Evolutionary conservation across 2,888 invertebrate genomes (phyloP), one percentile per base, ranked within the genome.

Genomic region (Agriotes lineatus): DNA sequence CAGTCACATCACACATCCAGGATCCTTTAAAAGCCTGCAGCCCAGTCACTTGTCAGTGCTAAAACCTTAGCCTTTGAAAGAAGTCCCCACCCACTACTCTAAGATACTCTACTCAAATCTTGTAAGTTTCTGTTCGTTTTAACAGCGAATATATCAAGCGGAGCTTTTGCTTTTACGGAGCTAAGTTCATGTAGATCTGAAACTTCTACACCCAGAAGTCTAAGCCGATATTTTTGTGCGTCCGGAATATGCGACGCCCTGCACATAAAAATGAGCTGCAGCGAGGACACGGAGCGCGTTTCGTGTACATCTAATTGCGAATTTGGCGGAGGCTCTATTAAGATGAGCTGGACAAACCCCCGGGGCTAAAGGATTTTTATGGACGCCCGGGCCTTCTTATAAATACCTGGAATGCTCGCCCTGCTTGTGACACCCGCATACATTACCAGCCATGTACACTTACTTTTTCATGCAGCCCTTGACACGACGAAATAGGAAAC

Each of bases 121-220:
- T 78, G 79, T 78, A 79, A 79, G 78, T 79, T 79, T 79, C 79
- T 79, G 77, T 79, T 76, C 79, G 77, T 76, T 79, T 77, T 77
- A 79, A 77, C 78, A 74, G 73, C 73, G 77, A 76, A 78, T 78
- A 78, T 79, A 79, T 78, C 78, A 75, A 73, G 74, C 64, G 67
- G 72, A 74, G 76, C 75, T 78, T 76, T 75, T 76, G 76, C 77
- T 77, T 78, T 78, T 76, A 76, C 74, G 71, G 69, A 70, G 62
- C 70, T 72, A 72, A 75, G 73, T 75, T 75, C 75, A 72, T 75
- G 77, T 77, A 74, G 75, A 77, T 78, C 77, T 77, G 74, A 76
- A 75, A 77, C 74, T 76, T 76, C 75, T 70, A 74, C 76, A 75
- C 65, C n/a, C 45, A 20, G 42, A 60, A 63, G 61, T 57, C 76